phyloP scores from a whole-genome alignment of 1,140 invertebrate species.

The Hypsibius dujardini region DNA sequence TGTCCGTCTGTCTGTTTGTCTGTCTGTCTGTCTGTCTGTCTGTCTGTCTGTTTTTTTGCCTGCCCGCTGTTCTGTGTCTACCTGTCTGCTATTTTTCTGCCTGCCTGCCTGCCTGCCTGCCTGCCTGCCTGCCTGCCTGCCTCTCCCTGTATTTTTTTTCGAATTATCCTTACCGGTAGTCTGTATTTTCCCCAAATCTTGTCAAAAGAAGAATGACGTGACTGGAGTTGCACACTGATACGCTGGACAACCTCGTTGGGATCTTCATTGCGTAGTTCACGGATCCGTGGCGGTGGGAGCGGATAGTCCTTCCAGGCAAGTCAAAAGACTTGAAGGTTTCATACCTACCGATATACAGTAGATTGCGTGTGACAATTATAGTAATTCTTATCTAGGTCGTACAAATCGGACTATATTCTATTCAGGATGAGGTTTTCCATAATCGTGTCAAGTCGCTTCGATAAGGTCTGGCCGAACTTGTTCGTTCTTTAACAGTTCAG shows the following conservation, averaged over 20 bases:
- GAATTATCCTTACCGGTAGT: neutral
- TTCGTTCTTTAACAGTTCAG: neutral
- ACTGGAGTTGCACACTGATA: neutral
- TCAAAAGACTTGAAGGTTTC: neutral
- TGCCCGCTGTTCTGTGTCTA: too few species aligned
- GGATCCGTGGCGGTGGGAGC: neutral
- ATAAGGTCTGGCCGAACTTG: neutral
- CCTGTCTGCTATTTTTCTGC: too few species aligned
- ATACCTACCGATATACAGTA: constrained; percentile 2
- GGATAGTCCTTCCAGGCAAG: constrained; percentile 8
- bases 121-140: too few species aligned
- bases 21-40: too few species aligned
- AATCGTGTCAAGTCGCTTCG: neutral
- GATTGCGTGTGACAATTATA: too few species aligned
- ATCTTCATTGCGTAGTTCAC: neutral
- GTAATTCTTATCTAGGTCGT: too few species aligned
- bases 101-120: too few species aligned
- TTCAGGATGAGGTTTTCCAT: too few species aligned
- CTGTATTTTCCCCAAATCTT: neutral
- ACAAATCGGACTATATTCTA: too few species aligned
- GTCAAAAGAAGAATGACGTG: neutral
- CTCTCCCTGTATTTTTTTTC: too few species aligned
- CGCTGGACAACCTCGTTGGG: constrained; percentile 3
- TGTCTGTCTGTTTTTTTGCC: too few species aligned
- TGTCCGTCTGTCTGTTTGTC: too few species aligned